phyloP scores from a whole-genome alignment of 2,113 vertebrate genomes.

The Xenopus laevis region DNA sequence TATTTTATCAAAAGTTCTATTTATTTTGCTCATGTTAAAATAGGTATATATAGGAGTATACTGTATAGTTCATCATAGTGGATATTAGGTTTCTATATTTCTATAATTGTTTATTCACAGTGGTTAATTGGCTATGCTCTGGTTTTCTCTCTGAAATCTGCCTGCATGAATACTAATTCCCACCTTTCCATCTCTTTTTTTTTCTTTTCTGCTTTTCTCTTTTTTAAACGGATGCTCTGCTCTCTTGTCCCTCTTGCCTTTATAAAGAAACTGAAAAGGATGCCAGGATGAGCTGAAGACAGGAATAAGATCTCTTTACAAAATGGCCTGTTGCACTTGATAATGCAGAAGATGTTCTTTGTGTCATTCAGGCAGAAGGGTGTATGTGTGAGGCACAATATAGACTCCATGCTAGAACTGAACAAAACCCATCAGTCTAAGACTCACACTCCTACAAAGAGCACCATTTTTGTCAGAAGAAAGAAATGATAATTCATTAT shows the following conservation, averaged over 20 bases:
- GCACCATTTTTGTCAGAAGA: no score
- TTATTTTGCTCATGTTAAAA: no score
- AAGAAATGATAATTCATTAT: no score
- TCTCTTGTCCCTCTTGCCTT: slow-evolving; percentile 51
- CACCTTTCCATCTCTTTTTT: slow-evolving; percentile 51
- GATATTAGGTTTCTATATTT: not conserved
- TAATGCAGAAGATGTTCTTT: slow-evolving; percentile 19
- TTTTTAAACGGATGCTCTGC: not conserved
- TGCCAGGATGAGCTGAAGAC: slow-evolving; percentile 62
- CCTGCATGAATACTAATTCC: slow-evolving; percentile 67
- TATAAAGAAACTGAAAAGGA: slow-evolving; percentile 60
- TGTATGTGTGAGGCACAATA: not conserved
- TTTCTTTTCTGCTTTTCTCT: slow-evolving; percentile 40
- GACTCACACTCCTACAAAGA: no score
- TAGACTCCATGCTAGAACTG: not conserved
- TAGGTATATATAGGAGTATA: no score
- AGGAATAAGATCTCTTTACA: slow-evolving; percentile 56
- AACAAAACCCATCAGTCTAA: no score
- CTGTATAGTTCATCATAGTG: not conserved
- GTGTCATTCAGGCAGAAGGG: slow-evolving; percentile 12
- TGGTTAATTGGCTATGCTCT: not conserved
- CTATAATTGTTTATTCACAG: not conserved
- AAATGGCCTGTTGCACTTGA: slow-evolving; percentile 50
- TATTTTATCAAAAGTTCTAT: no score
- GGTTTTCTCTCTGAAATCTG: slow-evolving; percentile 61